Evolutionary conservation across 1,140 invertebrate species (phyloP).

Genomic region (Pollicipes pollicipes): DNA sequence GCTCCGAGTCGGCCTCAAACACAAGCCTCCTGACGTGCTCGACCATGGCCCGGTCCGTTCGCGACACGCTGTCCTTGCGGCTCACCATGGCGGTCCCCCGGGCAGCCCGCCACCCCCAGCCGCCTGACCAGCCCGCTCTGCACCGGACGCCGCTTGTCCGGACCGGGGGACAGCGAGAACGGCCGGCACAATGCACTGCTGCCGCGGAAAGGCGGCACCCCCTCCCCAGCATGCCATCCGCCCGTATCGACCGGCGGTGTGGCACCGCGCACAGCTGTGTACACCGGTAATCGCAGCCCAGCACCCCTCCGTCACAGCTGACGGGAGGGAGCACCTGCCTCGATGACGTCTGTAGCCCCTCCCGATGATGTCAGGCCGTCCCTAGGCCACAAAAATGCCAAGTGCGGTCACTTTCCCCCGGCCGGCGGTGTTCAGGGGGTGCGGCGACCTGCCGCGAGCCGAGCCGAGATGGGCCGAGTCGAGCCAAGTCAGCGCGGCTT

Average conservation of each 20-base stretch:
- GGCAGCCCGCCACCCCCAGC: too few species aligned
- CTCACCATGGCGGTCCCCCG: neutral
- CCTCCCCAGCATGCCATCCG: too few species aligned
- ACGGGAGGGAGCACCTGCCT: too few species aligned
- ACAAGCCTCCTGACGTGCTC: neutral
- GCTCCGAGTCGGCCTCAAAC: neutral
- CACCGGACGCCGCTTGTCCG: neutral
- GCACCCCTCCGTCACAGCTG: neutral
- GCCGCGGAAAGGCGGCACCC: too few species aligned
- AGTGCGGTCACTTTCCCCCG: neutral
- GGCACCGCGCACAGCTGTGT: neutral
- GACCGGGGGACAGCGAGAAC: neutral
- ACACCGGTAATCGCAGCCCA: neutral
- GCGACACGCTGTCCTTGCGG: neutral
- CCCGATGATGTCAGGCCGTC: neutral
- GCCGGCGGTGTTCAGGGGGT: too few species aligned
- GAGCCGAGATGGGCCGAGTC: neutral
- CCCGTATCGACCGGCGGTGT: neutral
- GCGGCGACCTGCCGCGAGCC: neutral
- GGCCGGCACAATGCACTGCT: too few species aligned
- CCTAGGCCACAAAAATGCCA: neutral
- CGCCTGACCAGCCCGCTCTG: neutral
- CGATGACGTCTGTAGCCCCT: neutral
- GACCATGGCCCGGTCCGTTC: neutral
- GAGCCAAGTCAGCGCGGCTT: neutral